Percentiles rank a stretch among this genome's conserved stretches.
Conservation (phyloP, 1,140 invertebrate species). For the Samia ricini region DNA sequence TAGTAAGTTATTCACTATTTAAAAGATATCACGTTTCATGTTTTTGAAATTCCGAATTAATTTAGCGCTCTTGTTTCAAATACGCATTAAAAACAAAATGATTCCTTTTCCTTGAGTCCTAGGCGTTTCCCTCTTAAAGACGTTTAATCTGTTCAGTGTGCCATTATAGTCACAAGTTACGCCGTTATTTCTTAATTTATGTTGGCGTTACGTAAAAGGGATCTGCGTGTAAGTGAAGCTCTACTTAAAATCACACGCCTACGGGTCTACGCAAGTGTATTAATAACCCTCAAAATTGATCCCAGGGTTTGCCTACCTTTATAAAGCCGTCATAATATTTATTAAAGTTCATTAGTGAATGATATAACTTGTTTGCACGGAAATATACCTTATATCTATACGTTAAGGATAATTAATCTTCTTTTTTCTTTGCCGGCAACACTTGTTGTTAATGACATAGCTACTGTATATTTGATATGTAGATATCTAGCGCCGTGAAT, state of each 20-base stretch:
- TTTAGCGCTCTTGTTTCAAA: neutral
- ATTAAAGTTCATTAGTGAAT: too few relatives aligned
- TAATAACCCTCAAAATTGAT: neutral
- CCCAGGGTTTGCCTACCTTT: neutral
- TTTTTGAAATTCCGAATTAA: neutral
- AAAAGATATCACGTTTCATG: neutral
- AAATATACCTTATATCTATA: too few relatives aligned
- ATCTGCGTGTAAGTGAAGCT: slow-evolving; percentile 9
- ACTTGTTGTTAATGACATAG: too few relatives aligned
- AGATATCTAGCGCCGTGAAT: too few relatives aligned
- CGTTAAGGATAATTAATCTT: too few relatives aligned
- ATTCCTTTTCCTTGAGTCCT: slow-evolving; percentile 17
- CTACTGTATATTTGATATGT: too few relatives aligned
- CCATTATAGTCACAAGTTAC: slow-evolving; percentile 61
- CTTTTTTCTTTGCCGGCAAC: too few relatives aligned
- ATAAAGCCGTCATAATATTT: neutral
- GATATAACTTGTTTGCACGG: too few relatives aligned
- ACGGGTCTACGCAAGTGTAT: neutral
- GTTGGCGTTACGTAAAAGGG: slow-evolving; percentile 26
- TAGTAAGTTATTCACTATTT: neutral
- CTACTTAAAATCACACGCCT: slow-evolving; percentile 14
- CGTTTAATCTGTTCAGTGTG: slow-evolving; percentile 62
- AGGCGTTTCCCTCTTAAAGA: slow-evolving; percentile 36
- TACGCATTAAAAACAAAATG: slow-evolving; percentile 7
- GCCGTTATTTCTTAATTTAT: slow-evolving; percentile 64